Conservation (phyloP, 1,140 invertebrate species). For the Adoxophyes honmai region DNA sequence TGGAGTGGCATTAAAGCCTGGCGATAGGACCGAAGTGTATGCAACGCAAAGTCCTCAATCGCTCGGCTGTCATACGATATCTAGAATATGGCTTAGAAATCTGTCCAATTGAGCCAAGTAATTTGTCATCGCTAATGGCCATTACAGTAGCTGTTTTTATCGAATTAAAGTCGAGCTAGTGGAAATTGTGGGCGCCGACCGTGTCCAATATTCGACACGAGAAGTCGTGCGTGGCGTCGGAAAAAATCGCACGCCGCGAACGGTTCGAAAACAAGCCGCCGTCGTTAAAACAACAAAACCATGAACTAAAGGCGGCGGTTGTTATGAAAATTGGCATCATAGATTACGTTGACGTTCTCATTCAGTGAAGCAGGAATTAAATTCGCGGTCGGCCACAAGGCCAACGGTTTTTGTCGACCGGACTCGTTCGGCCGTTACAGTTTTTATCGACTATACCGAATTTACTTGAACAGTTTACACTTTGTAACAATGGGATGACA, state of each 20-base stretch:
- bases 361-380: constrained; percentile 40
- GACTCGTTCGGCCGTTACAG: constrained; percentile 17
- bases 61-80: too few relatives aligned
- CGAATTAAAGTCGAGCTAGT: constrained; percentile 19
- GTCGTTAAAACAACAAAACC: background rate
- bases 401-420: constrained; percentile 29
- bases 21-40: too few relatives aligned
- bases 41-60: too few relatives aligned
- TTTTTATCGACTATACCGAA: constrained; percentile 26
- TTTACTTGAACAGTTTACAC: background rate
- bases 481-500: constrained; percentile 7
- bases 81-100: background rate
- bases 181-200: constrained; percentile 19
- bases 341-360: constrained; percentile 26
- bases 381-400: constrained; percentile 36
- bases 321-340: constrained; percentile 19
- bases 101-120: background rate
- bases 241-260: constrained; percentile 1
- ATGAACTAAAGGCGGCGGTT: background rate
- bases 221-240: constrained; percentile 19
- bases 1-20: too few relatives aligned
- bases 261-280: background rate
- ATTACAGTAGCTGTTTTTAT: constrained; percentile 13
- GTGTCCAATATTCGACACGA: constrained; percentile 28
- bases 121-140: background rate